Evolutionary conservation across 2,113 vertebrate genomes (phyloP).

Genomic region (Anarrhichthys ocellatus): DNA sequence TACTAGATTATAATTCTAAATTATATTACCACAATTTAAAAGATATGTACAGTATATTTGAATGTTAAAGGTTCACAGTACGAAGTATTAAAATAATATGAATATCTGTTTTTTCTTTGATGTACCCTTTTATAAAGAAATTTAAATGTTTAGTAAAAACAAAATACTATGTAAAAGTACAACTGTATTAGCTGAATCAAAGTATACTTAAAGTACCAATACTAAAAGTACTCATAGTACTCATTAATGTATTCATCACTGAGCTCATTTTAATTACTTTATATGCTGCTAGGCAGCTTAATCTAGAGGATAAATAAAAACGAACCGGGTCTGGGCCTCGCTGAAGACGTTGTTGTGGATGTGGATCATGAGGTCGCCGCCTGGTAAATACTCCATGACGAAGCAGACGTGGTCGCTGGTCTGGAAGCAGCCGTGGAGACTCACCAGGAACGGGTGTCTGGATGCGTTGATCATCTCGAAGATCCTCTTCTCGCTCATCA

Average conservation of each 20-base stretch:
- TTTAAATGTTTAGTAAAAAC: not conserved
- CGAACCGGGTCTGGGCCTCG: conserved; percentile 88
- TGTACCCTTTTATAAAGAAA: not conserved
- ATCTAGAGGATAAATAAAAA: conserved; percentile 45
- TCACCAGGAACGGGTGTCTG: conserved; percentile 94
- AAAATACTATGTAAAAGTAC: not conserved
- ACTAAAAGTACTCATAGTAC: not conserved
- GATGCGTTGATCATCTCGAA: conserved; percentile 91
- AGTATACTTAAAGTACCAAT: not conserved
- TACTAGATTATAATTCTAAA: not conserved
- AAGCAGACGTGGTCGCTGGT: conserved; percentile 93
- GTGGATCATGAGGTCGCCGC: conserved; percentile 97
- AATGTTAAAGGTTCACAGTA: not conserved
- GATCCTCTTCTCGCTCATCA: conserved; percentile 96
- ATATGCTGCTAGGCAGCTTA: not conserved
- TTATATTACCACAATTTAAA: not conserved
- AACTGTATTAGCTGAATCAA: not conserved
- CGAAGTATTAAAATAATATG: not conserved
- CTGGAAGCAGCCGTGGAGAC: conserved; percentile 95
- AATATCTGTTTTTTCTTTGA: not conserved
- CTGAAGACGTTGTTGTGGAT: conserved; percentile 92
- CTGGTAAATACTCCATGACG: conserved; percentile 94
- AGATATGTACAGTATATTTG: not conserved
- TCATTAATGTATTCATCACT: too few species aligned
- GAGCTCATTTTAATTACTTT: not conserved